Conservation (phyloP, 2,113 vertebrate genomes). For the Osmerus eperlanus region DNA sequence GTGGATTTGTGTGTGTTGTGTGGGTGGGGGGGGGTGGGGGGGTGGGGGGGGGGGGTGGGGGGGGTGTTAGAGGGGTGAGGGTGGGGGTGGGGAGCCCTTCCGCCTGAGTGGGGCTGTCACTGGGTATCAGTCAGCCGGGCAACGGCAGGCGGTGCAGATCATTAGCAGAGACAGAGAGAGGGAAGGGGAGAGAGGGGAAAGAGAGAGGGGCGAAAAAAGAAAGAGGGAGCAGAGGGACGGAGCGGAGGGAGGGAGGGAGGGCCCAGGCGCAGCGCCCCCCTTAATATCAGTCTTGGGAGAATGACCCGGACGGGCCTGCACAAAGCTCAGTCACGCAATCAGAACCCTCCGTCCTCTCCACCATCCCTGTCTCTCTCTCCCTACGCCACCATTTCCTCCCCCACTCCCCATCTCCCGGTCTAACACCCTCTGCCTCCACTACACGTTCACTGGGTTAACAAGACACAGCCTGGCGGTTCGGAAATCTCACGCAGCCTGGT, state of each 20-base stretch:
- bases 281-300: constrained; percentile 53
- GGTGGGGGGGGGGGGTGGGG: constrained; percentile 26
- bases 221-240: constrained; percentile 24
- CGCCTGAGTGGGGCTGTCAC: constrained; percentile 71
- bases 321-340: constrained; percentile 54
- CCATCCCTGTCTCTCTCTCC: not conserved
- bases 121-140: constrained; percentile 71
- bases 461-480: too few relatives aligned
- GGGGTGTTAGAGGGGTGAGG: constrained; percentile 26
- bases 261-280: constrained; percentile 2
- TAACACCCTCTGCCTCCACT: not conserved
- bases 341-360: not conserved
- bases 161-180: constrained; percentile 64
- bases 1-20: constrained; percentile 2
- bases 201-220: constrained; percentile 18
- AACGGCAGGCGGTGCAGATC: constrained; percentile 68
- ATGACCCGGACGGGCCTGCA: constrained; percentile 36
- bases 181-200: constrained; percentile 28
- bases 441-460: too few relatives aligned
- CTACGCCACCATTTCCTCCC: not conserved
- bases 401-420: not conserved
- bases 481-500: too few relatives aligned
- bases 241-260: constrained; percentile 40
- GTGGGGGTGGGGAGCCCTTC: constrained; percentile 39
- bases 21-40: constrained; percentile 26